Base-by-base conservation (phyloP, 2,113 vertebrate species). In the Poeciliopsis occidentalis region DNA sequence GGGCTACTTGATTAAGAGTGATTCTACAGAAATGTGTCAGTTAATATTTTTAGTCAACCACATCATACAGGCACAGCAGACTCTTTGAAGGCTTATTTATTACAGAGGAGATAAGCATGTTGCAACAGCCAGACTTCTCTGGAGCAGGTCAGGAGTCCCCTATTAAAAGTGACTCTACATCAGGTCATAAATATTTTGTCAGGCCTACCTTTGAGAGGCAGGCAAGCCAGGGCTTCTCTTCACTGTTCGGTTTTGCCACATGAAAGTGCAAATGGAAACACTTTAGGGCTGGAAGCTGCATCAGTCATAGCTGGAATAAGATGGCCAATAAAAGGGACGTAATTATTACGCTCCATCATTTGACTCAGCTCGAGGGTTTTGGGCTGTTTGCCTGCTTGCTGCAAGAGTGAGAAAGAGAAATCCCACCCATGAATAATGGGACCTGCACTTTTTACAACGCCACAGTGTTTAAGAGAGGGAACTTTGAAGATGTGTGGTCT, bases 321-420 rank as follows among this genome's bases (percentile, higher is more conserved):
- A 94, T 86, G 92, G 89, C 91, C 92, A 94, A 94, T 95, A 94
- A 95, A 94, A 94, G 87, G 76, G 81, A 80, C 71, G 81, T 93
- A 94, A 94, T 94, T 94, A 94, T 93, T 91, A 93, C 90, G 85
- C 92, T 93, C 90, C 92, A 92, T 94, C 91, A 94, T 94, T 93
- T 93, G 93, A 94, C 92, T 87, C 81, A 89, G 92, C 92, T 88
- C 64, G 73, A 85, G 92, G 93, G 82, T 88, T 67, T 91, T 83
- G 87, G 88, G 85, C 79, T 90, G 83, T 91, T 92, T 90, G 80
- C 77, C 83, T 90, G 85, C 73, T 24, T 78, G 81, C 78, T 76
- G 64, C 65, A 71, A 78, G 81, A 74, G 60, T 64, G 76, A 85
- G 71, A 72, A 71, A 64, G 31, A 77, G 73, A 66, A 92, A 92